These are phyloP conservation scores for Atlantisia rogersi DNA, from an alignment of 2,113 vertebrate genomes.

Conservation along the genomic window DNA sequence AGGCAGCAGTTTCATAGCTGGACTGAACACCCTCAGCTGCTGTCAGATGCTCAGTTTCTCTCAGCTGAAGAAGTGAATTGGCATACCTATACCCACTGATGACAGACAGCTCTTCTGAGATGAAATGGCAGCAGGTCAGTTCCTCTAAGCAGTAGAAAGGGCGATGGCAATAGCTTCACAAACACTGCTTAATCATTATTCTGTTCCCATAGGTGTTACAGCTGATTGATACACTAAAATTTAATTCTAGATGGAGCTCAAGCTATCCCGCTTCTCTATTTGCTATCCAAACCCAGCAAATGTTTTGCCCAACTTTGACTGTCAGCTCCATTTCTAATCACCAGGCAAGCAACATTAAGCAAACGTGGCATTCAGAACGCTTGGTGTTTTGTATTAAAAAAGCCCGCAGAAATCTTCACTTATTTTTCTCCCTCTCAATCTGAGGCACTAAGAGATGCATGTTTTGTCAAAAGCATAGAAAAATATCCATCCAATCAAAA, in stretches of 20 bases:
- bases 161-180: not conserved
- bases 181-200: not conserved
- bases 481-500: not conserved
- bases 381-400: not conserved
- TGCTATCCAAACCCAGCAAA: not conserved
- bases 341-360: not conserved
- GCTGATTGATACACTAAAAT: slow-evolving; percentile 24
- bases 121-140: slow-evolving; percentile 6
- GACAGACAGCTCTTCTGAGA: slow-evolving; percentile 22
- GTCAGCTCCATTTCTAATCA: slow-evolving; percentile 26
- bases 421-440: not conserved
- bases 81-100: not conserved
- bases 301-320: not conserved
- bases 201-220: slow-evolving; percentile 26
- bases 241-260: not conserved
- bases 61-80: not conserved
- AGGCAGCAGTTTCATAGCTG: not conserved
- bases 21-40: not conserved
- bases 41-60: not conserved
- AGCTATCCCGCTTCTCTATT: not conserved
- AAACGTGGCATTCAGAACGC: not conserved
- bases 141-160: not conserved
- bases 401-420: not conserved
- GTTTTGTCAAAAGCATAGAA: not conserved
- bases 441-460: not conserved